phyloP scores from a whole-genome alignment of 1,140 invertebrate genomes.

The Notospermus geniculatus region DNA sequence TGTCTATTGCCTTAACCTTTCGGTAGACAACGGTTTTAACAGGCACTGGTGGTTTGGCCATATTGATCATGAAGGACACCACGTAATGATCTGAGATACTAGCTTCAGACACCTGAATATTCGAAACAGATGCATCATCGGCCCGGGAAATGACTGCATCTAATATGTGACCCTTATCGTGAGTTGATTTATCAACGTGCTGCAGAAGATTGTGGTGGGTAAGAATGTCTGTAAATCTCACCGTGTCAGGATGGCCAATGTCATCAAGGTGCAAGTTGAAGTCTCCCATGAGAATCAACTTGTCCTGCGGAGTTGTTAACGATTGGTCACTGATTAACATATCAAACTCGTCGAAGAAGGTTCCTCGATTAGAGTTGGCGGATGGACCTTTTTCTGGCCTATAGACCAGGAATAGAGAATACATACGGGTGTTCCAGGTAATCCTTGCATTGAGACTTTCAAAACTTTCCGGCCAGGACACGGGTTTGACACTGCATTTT shows the following conservation, averaged over 20 bases:
- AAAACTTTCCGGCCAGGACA: not conserved
- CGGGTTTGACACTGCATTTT: not conserved
- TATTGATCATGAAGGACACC: not conserved
- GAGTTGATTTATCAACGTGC: not conserved
- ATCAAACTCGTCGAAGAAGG: not conserved
- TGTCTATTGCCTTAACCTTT: not conserved
- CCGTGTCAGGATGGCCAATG: not conserved
- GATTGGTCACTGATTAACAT: too few relatives aligned
- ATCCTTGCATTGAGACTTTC: not conserved
- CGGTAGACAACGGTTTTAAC: not conserved
- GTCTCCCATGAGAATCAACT: not conserved
- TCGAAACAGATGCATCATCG: not conserved
- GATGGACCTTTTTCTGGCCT: not conserved
- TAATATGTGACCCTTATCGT: not conserved
- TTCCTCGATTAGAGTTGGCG: not conserved
- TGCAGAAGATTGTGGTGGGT: not conserved
- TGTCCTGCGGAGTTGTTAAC: constrained; percentile 1
- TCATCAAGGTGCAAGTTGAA: not conserved
- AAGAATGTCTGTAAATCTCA: not conserved
- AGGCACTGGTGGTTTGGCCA: not conserved
- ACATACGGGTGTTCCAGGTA: not conserved
- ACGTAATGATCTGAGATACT: not conserved
- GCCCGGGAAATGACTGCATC: not conserved
- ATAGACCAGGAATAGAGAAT: not conserved
- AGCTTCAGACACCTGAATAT: not conserved